Percentiles rank a stretch among this genome's conserved stretches.
phyloP scores from a whole-genome alignment of 2,797 vertebrate species.

The Harpagifer antarcticus region DNA sequence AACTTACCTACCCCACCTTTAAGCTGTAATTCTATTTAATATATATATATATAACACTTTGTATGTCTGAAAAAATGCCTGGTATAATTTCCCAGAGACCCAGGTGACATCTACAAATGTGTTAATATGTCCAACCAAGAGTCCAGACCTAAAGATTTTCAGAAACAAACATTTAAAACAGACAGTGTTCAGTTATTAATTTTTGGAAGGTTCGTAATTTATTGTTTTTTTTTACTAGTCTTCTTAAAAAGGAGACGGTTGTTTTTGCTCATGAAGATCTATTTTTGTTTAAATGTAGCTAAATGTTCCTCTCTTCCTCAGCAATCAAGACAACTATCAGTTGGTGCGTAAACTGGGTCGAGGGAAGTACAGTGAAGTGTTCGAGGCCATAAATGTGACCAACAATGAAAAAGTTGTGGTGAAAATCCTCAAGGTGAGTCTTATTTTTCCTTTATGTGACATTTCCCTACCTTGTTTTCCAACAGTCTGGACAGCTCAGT shows the following conservation, averaged over 20 bases:
- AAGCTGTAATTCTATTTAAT: too few relatives aligned
- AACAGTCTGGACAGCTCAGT: too few relatives aligned
- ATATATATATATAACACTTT: too few relatives aligned
- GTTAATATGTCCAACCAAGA: too few relatives aligned
- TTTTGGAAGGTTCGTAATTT: too few relatives aligned
- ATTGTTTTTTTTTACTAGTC: too few relatives aligned
- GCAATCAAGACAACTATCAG: conserved; percentile 99
- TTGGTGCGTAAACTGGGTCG: conserved; percentile 96
- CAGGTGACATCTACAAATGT: not conserved
- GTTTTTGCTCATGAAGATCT: not conserved
- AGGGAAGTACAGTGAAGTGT: conserved; percentile 99
- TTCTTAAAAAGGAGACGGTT: not conserved
- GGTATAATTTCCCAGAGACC: too few relatives aligned
- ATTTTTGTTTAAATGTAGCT: conserved; percentile 3
- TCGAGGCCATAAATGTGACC: conserved; percentile 98
- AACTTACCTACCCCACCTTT: too few relatives aligned
- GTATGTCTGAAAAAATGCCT: too few relatives aligned
- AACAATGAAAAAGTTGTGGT: conserved; percentile 98
- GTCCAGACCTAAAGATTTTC: not conserved
- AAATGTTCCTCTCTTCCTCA: conserved; percentile 62
- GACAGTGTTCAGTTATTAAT: too few relatives aligned
- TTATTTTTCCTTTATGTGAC: not conserved
- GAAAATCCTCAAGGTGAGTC: conserved; percentile 97
- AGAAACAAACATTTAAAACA: not conserved
- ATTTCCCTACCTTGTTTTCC: not conserved